phyloP scores from a whole-genome alignment of 2,888 invertebrate genomes.

The Microctonus aethiopoides region DNA sequence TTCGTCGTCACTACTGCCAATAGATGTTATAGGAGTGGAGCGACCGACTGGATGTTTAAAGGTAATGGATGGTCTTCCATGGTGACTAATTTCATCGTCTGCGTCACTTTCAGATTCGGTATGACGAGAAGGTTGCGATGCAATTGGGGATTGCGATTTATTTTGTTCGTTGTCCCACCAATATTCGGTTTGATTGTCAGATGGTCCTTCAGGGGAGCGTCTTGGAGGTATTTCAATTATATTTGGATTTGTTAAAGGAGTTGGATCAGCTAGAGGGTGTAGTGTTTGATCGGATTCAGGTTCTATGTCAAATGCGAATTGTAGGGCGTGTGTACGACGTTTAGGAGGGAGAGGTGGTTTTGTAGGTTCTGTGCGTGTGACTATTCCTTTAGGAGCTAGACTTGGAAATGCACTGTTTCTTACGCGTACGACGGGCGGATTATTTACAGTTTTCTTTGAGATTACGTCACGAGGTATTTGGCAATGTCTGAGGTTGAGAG shows the following conservation, averaged over 20 bases:
- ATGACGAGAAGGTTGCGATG: too few species aligned
- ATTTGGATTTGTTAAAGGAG: neutral
- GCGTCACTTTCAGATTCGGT: too few species aligned
- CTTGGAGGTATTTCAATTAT: too few species aligned
- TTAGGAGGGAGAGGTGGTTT: neutral
- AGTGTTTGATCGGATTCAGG: too few species aligned
- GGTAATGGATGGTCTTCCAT: too few species aligned
- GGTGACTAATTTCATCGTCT: too few species aligned
- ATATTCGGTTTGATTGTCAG: neutral
- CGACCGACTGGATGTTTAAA: too few species aligned
- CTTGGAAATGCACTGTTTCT: slow-evolving; percentile 9
- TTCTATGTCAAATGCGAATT: neutral
- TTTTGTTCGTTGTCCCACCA: neutral
- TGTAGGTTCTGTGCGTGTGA: too few species aligned
- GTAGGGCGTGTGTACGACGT: neutral
- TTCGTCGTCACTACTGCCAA: too few species aligned
- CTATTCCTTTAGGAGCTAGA: neutral
- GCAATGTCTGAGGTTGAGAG: neutral
- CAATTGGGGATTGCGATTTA: too few species aligned
- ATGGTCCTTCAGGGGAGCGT: too few species aligned
- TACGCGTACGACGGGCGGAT: neutral
- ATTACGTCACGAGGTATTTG: neutral
- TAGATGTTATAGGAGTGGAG: too few species aligned
- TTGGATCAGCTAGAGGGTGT: neutral
- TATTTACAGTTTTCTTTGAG: neutral